phyloP scores from a whole-genome alignment of 2,113 vertebrate genomes.

The Melanerpes formicivorus region DNA sequence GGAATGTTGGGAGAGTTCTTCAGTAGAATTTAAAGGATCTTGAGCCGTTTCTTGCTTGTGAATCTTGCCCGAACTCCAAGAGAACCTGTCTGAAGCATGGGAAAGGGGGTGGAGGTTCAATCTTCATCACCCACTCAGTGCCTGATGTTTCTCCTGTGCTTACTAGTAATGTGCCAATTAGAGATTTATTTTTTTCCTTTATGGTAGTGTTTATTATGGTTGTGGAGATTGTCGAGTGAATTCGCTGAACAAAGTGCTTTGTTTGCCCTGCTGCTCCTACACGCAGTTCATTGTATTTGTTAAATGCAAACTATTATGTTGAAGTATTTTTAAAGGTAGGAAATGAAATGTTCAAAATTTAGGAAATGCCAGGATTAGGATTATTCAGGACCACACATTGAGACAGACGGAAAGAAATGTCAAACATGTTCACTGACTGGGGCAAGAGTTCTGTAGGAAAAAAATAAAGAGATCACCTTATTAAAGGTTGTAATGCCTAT shows the following conservation, averaged over 20 bases:
- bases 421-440: neutral
- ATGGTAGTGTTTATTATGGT: conserved; percentile 13
- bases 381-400: conserved; percentile 5
- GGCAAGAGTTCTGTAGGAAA: neutral
- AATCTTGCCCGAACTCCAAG: neutral
- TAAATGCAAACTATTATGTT: neutral
- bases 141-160: neutral
- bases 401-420: neutral
- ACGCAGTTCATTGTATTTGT: neutral
- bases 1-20: neutral
- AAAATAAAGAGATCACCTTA: neutral
- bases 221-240: conserved; percentile 2
- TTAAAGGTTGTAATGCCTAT: neutral
- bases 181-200: neutral
- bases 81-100: neutral
- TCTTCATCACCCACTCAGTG: neutral
- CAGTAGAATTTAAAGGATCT: neutral
- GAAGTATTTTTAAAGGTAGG: conserved; percentile 10
- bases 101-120: neutral
- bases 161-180: conserved; percentile 22
- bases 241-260: neutral
- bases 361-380: conserved; percentile 5
- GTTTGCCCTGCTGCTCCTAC: neutral
- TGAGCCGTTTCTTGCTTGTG: neutral
- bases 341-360: conserved; percentile 9